Evolutionary conservation across 2,113 vertebrate species (phyloP).

Genomic region (Brachyhypopomus occidentalis): DNA sequence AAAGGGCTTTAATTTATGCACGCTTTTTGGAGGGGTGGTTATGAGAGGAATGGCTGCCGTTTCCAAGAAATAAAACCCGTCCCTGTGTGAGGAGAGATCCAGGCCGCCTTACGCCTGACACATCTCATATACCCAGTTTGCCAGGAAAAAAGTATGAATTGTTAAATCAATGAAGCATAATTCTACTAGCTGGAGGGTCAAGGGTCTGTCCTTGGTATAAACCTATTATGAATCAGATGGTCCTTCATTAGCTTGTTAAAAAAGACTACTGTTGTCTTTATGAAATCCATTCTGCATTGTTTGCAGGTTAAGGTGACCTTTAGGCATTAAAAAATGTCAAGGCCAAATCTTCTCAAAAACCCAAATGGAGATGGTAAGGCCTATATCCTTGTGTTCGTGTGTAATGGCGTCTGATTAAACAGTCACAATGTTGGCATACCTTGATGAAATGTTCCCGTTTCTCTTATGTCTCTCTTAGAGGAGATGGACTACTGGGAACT

Average conservation of each 20-base stretch:
- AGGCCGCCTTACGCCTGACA: no score
- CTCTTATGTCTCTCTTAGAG: slow-evolving; percentile 61
- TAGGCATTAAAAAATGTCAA: slow-evolving; percentile 59
- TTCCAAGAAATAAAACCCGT: no score
- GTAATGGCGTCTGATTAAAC: no score
- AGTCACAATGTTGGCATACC: not conserved
- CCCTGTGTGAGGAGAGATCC: no score
- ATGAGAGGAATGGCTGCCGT: no score
- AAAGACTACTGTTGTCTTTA: not conserved
- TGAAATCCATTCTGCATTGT: not conserved
- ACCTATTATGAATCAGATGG: no score
- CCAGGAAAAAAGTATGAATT: no score
- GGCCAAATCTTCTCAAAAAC: slow-evolving; percentile 72
- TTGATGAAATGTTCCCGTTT: not conserved
- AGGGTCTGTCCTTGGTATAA: no score
- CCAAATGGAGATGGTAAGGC: slow-evolving; percentile 70
- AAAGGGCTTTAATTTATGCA: not conserved
- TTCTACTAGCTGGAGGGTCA: no score
- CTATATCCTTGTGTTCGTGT: not conserved
- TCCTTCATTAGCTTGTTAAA: not conserved
- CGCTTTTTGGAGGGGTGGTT: not conserved
- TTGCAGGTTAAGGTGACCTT: not conserved
- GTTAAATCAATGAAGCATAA: no score
- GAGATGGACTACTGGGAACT: slow-evolving; percentile 74
- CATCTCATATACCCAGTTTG: no score